Evolutionary conservation across 2,888 invertebrate species (phyloP), one percentile per base, ranked within the genome.

Genomic region (Drosophila mercatorum): DNA sequence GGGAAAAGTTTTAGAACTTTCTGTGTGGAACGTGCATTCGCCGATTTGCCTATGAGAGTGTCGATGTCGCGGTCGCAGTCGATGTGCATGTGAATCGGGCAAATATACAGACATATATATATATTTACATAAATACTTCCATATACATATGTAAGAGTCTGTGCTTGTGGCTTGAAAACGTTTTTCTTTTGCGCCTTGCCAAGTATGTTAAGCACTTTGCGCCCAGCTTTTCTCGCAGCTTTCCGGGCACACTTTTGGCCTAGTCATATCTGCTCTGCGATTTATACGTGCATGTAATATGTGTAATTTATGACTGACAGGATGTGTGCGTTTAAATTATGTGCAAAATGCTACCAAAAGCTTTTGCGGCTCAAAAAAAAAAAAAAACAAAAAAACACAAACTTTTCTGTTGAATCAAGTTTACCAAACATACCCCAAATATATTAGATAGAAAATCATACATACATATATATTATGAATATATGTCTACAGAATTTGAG

Each of bases 211-310:
- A 88, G 85, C 86, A 83, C 88, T 88, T 86, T 80, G 81, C 77
- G 74, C 72, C 69, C 78, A 85, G 83, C 55, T 75, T 88, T 81
- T 56, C 68, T 55, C 57, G 14, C 47, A 55, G 67, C 49, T 47
- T 28, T 49, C 49, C 41, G 67, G 65, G 72, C 85, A 65, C 76
- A 78, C 74, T 84, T 72, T 75, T 70, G 64, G 68, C 73, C 67
- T 71, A 59, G 57, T 61, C 63, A 75, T 79, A 74, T 83, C 83
- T 75, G 81, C 78, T 67, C 81, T 75, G 75, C 80, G 86, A 85
- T 80, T 88, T 88, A 88, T 86, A 88, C 85, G 86, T 86, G 85
- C 86, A 86, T 88, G 85, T 88, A 88, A 86, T 88, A 86, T 86
- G 78, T 81, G 88, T 86, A 86, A 86, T 86, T 86, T 86, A 86